Evolutionary conservation across 1,140 invertebrate genomes (phyloP).

Genomic region (Epicauta chinensis): DNA sequence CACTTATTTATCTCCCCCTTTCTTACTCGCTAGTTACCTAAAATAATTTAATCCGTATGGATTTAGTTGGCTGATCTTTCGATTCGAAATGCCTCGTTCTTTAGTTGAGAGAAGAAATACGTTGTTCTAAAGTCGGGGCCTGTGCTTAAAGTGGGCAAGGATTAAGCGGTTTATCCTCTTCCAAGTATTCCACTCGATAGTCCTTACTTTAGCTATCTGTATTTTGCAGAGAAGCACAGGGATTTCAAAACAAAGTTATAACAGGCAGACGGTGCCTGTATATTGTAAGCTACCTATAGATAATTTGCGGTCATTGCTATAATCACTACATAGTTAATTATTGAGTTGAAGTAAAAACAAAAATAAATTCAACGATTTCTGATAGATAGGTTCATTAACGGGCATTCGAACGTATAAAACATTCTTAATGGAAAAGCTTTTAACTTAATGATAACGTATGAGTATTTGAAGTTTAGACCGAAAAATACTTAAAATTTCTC

Average conservation of each 20-base stretch:
- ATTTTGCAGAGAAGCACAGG: slow-evolving; percentile 34
- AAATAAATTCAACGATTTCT: too few relatives aligned
- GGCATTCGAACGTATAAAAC: too few relatives aligned
- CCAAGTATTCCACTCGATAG: slow-evolving; percentile 24
- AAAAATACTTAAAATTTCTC: too few relatives aligned
- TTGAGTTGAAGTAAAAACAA: too few relatives aligned
- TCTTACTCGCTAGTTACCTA: slow-evolving; percentile 2
- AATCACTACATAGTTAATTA: slow-evolving; percentile 16
- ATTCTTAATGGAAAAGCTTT: too few relatives aligned
- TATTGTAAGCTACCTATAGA: slow-evolving; percentile 20
- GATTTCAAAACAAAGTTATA: slow-evolving; percentile 24
- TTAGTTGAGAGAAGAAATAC: slow-evolving; percentile 15
- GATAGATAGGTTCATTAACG: too few relatives aligned
- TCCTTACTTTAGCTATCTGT: slow-evolving; percentile 41
- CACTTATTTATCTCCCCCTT: slow-evolving; percentile 1
- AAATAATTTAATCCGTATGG: slow-evolving; percentile 23
- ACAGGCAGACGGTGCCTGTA: slow-evolving; percentile 1
- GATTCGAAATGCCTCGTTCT: slow-evolving; percentile 11
- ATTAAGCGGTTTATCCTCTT: slow-evolving; percentile 33
- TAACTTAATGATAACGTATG: too few relatives aligned
- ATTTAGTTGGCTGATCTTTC: slow-evolving; percentile 13
- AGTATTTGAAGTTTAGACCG: too few relatives aligned
- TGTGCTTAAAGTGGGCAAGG: slow-evolving; percentile 19
- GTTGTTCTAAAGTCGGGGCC: slow-evolving; percentile 18
- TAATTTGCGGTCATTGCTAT: slow-evolving; percentile 28